Conservation (phyloP, 2,888 invertebrate genomes). For the Pandemis heparana region DNA sequence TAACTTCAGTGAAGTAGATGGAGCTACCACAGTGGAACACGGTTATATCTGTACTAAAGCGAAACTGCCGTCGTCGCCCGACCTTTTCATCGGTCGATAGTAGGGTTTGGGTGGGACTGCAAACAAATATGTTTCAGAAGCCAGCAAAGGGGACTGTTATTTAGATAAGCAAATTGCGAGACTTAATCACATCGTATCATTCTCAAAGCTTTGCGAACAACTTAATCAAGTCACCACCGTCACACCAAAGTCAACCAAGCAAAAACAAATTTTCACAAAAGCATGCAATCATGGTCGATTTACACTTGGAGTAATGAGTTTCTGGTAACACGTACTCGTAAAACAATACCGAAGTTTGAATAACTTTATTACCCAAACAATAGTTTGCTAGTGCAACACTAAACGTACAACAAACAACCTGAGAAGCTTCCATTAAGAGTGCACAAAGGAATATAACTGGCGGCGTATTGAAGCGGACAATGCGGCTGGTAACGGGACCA, state of each 20-base stretch:
- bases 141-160: conserved; percentile 29
- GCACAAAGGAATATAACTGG: conserved; percentile 77
- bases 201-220: conserved; percentile 7
- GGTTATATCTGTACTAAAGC: conserved; percentile 24
- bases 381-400: conserved; percentile 58
- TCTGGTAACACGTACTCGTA: conserved; percentile 33
- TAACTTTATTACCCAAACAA: conserved; percentile 59
- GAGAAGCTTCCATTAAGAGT: conserved; percentile 71
- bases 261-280: conserved; percentile 18
- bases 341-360: conserved; percentile 43
- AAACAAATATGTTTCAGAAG: conserved; percentile 40
- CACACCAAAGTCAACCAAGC: conserved; percentile 6
- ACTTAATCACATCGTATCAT: conserved; percentile 37
- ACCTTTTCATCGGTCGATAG: conserved; percentile 43
- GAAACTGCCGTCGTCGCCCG: conserved; percentile 26
- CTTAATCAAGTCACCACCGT: conserved; percentile 24
- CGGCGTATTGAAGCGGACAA: conserved; percentile 76
- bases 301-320: conserved; percentile 36
- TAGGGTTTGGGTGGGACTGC: conserved; percentile 39
- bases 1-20: conserved; percentile 23
- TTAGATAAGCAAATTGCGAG: conserved; percentile 42
- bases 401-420: conserved; percentile 69
- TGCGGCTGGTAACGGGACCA: conserved; percentile 78
- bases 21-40: conserved; percentile 24
- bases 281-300: conserved; percentile 31